Evolutionary conservation across 2,113 vertebrate genomes (phyloP), one percentile per base, ranked within the genome.

Genomic region (Micromys minutus): DNA sequence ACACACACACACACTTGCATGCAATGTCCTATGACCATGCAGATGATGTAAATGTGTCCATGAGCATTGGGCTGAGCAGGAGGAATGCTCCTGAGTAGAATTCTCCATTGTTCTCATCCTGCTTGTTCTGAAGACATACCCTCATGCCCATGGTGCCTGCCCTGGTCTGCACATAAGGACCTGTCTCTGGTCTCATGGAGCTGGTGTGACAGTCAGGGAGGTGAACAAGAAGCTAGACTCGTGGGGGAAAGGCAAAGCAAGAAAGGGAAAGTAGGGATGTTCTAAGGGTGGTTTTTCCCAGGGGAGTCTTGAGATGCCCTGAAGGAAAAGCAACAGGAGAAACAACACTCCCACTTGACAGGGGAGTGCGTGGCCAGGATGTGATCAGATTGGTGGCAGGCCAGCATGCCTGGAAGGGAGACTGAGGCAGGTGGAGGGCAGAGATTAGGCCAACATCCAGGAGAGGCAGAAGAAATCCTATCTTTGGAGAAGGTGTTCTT

Each of bases 1-100:
- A 55, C 50, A 52, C 55, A 29, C 36, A 29, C n/a, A 59, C 52
- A 39, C 57, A 31, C 3, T 42, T 19, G 19, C 39, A 59, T 26
- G 12, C 47, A 5, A 0, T 0, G 59, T 34, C 52, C 50, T 21
- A 63, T 57, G 19, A 50, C 0, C 3, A 77, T 19, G 15, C 39
- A 15, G 31, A 61, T 59, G 34, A 55, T 24, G 69, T 19, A 50
- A 11, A 55, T 31, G 29, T 55, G 52, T 45, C 31, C 63, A 3
- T 26, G 24, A n/a, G 50, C 26, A 10, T 15, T 42, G 19, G 31
- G 61, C 13, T 19, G 45, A 93, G 42, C 34, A 36, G 57, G 42
- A 71, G 91, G 67, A 71, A n/a, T 57, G 9, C 36, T 24, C 15
- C 7, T 13, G 22, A 1, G 5, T 16, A 50, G 79, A 45, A 31